phyloP scores from a whole-genome alignment of 1,140 invertebrate genomes.

The Lithobius niger region DNA sequence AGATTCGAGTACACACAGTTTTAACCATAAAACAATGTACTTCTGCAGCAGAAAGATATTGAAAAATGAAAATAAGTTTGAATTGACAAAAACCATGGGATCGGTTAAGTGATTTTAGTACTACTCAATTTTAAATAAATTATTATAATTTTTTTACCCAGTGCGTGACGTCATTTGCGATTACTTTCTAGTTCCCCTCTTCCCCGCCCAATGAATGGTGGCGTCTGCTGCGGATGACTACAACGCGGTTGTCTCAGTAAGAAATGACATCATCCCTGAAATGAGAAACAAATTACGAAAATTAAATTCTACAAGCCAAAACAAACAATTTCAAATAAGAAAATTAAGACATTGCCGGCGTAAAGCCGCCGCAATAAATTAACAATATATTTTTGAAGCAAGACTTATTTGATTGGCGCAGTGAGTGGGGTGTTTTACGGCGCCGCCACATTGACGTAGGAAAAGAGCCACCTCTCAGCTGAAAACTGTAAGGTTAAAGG shows the following conservation, averaged over 20 bases:
- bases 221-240: background rate
- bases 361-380: background rate
- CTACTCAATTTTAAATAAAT: background rate
- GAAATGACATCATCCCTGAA: background rate
- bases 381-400: background rate
- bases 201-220: background rate
- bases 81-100: no score
- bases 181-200: background rate
- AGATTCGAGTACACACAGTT: no score
- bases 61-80: no score
- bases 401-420: background rate
- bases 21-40: no score
- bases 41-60: no score
- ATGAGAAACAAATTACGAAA: background rate
- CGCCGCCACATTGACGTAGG: background rate
- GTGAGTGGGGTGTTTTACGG: background rate
- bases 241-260: no score
- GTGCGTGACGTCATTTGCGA: background rate
- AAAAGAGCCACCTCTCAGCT: background rate
- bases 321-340: no score
- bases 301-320: background rate
- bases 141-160: background rate
- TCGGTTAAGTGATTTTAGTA: no score
- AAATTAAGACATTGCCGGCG: no score
- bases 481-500: background rate